A percentile compares a stretch with the other conserved stretches of the same genome.
Evolutionary conservation across 2,113 vertebrate genomes (phyloP).

Genomic region (Podarcis muralis): DNA sequence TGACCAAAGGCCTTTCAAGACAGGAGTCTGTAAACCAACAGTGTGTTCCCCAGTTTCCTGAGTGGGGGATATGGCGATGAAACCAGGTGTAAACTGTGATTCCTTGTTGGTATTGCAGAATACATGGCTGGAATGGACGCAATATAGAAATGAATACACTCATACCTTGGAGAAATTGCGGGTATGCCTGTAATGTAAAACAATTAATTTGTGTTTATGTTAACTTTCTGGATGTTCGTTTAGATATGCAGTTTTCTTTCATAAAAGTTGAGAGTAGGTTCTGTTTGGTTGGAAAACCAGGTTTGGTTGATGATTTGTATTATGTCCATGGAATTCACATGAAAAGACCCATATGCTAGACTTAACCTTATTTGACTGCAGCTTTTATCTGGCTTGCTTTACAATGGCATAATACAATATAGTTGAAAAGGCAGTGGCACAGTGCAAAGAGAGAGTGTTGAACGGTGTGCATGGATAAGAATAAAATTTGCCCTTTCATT

Average conservation of each 20-base stretch:
- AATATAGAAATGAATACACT: neutral
- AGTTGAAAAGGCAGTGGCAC: neutral
- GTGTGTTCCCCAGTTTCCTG: neutral
- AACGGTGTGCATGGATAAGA: neutral
- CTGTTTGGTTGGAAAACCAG: neutral
- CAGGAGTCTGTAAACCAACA: neutral
- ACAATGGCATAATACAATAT: neutral
- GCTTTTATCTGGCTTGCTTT: slow-evolving; percentile 13
- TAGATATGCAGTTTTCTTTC: neutral
- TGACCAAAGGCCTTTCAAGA: too few species aligned
- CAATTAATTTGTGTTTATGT: slow-evolving; percentile 2
- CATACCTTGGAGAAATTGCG: too few species aligned
- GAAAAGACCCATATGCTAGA: neutral
- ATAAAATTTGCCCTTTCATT: slow-evolving; percentile 22
- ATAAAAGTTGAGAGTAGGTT: neutral
- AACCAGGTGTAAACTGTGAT: neutral
- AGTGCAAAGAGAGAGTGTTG: neutral
- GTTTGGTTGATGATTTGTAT: neutral
- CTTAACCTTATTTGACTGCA: slow-evolving; percentile 1
- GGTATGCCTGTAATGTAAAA: neutral
- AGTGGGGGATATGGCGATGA: neutral
- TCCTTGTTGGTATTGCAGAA: neutral
- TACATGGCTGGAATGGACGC: neutral
- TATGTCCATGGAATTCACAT: neutral
- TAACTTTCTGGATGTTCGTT: neutral